phyloP scores from a whole-genome alignment of 2,797 vertebrate genomes.

The Allobates femoralis region DNA sequence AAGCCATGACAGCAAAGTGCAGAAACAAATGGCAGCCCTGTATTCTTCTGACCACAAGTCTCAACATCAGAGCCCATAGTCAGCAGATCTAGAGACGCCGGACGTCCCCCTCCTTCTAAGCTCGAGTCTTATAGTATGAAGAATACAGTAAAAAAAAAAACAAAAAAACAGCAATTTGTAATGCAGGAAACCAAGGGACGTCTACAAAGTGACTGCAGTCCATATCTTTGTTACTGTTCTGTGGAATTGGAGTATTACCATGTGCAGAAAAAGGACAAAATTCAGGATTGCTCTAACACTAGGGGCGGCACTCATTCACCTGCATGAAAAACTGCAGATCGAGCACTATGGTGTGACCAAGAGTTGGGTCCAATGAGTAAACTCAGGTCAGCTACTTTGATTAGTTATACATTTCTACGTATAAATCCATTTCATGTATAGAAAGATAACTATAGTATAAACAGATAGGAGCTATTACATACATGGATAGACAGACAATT shows the following conservation, averaged over 20 bases:
- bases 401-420: neutral
- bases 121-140: neutral
- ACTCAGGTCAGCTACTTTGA: neutral
- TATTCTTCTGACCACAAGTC: neutral
- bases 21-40: neutral
- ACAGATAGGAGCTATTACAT: neutral
- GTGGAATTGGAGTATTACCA: neutral
- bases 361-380: neutral
- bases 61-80: neutral
- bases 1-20: neutral
- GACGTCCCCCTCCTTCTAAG: neutral
- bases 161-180: no score
- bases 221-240: neutral
- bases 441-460: neutral
- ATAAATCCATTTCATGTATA: no score
- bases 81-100: neutral
- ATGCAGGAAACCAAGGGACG: neutral
- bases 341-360: neutral
- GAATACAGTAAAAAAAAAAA: slow-evolving; percentile 4
- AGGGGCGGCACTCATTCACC: neutral
- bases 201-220: slow-evolving; percentile 51
- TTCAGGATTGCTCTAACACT: no score
- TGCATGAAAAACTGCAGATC: neutral
- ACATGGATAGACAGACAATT: neutral
- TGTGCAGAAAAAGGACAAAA: neutral